phyloP scores from a whole-genome alignment of 1,140 invertebrate genomes.

The Dreissena polymorpha region DNA sequence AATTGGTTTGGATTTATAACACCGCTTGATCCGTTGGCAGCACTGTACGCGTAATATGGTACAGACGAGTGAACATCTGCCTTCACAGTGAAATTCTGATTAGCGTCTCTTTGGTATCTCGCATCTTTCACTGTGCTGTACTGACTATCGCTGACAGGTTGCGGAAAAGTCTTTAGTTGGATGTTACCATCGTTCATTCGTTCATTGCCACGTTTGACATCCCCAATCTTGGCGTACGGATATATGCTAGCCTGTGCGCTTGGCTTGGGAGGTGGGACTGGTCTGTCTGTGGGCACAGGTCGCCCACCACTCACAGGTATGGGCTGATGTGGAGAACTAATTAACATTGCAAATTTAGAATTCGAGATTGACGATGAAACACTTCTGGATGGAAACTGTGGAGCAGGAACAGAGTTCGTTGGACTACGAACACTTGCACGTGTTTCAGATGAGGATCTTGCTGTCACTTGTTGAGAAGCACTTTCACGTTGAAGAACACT shows the following conservation, averaged over 20 bases:
- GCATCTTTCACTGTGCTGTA: conserved; percentile 41
- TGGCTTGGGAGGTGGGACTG: conserved; percentile 32
- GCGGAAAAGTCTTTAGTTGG: background rate
- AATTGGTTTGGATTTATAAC: conserved; percentile 12
- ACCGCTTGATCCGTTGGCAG: background rate
- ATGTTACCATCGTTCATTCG: conserved; percentile 13
- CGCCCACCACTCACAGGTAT: background rate
- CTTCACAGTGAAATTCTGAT: conserved; percentile 13
- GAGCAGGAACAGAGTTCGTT: background rate
- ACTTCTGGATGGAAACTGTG: conserved; percentile 8
- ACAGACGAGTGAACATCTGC: conserved; percentile 13
- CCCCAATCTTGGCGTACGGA: conserved; percentile 53
- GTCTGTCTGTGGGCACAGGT: background rate
- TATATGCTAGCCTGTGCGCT: conserved; percentile 26
- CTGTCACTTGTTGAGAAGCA: background rate
- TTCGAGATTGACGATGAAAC: background rate
- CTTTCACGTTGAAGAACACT: conserved; percentile 43
- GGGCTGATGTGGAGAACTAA: conserved; percentile 26
- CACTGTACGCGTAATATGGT: conserved; percentile 1
- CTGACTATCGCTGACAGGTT: conserved; percentile 17
- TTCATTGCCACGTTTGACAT: conserved; percentile 32
- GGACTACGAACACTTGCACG: conserved; percentile 7
- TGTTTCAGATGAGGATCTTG: conserved; percentile 24
- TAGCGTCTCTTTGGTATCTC: background rate
- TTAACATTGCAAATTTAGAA: background rate